A percentile compares a stretch with the other conserved stretches of the same genome.
These are phyloP conservation scores for Sanderia malayensis DNA, from an alignment of 30 jellyfish, hydroid and myxozoan genomes.

Conservation along the genomic window DNA sequence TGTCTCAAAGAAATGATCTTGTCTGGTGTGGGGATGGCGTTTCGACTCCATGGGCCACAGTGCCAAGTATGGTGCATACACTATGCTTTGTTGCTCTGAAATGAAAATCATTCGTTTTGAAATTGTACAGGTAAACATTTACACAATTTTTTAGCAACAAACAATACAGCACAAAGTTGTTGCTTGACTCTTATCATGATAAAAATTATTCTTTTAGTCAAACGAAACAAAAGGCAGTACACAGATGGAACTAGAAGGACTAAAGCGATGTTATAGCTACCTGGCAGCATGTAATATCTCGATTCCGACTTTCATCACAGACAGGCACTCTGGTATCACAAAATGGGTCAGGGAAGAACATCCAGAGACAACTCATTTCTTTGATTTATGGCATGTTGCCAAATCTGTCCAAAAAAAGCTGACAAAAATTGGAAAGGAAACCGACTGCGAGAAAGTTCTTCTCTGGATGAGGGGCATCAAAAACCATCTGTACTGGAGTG, in stretches of 20 bases:
- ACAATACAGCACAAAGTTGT: too few species aligned
- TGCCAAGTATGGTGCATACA: too few species aligned
- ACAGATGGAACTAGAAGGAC: background rate
- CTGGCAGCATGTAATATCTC: background rate
- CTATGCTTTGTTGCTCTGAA: too few species aligned
- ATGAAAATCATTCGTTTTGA: too few species aligned
- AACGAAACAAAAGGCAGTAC: background rate
- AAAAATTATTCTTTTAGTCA: slow-evolving; percentile 2
- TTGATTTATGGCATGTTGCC: slow-evolving; percentile 19
- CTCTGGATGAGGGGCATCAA: slow-evolving; percentile 1
- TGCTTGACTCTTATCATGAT: background rate
- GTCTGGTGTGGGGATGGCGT: background rate
- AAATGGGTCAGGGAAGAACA: slow-evolving; percentile 8
- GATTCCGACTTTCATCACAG: background rate
- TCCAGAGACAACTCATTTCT: slow-evolving; percentile 1
- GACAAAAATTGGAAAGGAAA: slow-evolving; percentile 1
- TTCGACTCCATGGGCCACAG: slow-evolving; percentile 3
- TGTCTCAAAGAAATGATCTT: too few species aligned
- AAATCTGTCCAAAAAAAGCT: background rate
- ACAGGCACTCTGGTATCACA: slow-evolving; percentile 7
- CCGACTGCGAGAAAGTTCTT: background rate
- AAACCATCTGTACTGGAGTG: slow-evolving; percentile 10
- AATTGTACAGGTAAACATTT: too few species aligned
- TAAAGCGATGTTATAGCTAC: background rate
- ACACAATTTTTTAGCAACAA: background rate